A percentile compares a stretch with the other conserved stretches of the same genome.
phyloP scores from a whole-genome alignment of 2,797 vertebrate species.

The Pseudomugil tenellus region DNA sequence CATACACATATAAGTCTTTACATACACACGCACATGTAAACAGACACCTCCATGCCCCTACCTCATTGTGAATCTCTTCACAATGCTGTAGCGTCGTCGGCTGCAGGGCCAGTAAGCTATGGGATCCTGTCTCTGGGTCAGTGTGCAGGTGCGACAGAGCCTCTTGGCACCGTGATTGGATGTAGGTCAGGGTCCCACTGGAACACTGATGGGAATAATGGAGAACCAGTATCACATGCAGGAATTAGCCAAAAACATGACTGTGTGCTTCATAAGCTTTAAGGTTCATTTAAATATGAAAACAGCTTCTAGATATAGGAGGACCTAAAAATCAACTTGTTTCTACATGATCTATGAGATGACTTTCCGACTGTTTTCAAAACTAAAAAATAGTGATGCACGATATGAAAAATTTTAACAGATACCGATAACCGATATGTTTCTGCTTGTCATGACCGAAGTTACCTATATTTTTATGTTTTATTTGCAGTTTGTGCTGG shows the following conservation, averaged over 20 bases:
- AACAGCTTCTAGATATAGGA: too few relatives aligned
- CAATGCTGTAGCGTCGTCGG: conserved; percentile 84
- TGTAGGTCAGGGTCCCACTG: conserved; percentile 91
- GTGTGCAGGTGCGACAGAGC: conserved; percentile 88
- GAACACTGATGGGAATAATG: conserved; percentile 83
- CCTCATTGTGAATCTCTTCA: conserved; percentile 98
- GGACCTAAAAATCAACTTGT: neutral
- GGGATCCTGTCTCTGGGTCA: conserved; percentile 75
- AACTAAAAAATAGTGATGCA: neutral
- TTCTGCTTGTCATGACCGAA: too few relatives aligned
- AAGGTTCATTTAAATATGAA: neutral
- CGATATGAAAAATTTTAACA: too few relatives aligned
- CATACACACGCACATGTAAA: conserved; percentile 2
- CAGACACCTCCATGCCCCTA: conserved; percentile 54
- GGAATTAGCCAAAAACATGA: neutral
- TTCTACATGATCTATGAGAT: neutral
- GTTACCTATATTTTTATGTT: too few relatives aligned
- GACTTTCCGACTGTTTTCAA: neutral
- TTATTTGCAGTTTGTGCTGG: too few relatives aligned
- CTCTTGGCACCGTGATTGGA: conserved; percentile 86
- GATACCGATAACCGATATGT: too few relatives aligned
- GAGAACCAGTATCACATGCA: conserved; percentile 4
- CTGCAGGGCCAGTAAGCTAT: conserved; percentile 86
- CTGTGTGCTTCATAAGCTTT: neutral
- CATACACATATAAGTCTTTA: neutral